These are phyloP conservation scores for Periphyllus acericola DNA, from an alignment of 2,888 invertebrate species.

Conservation along the genomic window DNA sequence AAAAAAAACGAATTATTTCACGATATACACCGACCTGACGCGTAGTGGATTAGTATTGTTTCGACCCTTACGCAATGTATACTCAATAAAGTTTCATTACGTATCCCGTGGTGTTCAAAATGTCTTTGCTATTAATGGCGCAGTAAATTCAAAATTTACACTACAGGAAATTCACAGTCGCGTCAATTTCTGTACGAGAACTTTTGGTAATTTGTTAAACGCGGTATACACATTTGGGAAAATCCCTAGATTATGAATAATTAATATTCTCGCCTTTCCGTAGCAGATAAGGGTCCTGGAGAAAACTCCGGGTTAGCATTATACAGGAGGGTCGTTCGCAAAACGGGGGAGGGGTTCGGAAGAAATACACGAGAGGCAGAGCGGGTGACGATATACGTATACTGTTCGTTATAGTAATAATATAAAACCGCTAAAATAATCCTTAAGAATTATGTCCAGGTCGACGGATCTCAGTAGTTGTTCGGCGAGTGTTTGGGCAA, in stretches of 20 bases:
- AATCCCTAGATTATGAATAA: conserved; percentile 58
- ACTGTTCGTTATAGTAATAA: not conserved
- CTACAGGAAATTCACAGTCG: conserved; percentile 24
- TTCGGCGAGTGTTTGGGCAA: not conserved
- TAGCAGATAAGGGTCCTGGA: conserved; percentile 44
- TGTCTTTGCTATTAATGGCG: conserved; percentile 37
- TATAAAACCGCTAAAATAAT: conserved; percentile 30
- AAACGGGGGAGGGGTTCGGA: not conserved
- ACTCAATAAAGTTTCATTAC: conserved; percentile 42
- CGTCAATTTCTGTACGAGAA: conserved; percentile 46
- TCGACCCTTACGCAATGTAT: conserved; percentile 2
- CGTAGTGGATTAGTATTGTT: conserved; percentile 10
- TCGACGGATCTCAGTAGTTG: conserved; percentile 18
- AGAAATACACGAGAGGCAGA: not conserved
- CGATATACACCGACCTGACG: not conserved
- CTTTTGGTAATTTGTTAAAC: conserved; percentile 56
- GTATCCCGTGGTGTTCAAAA: conserved; percentile 12
- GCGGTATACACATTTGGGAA: conserved; percentile 40
- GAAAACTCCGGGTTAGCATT: conserved; percentile 30
- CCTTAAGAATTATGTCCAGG: conserved; percentile 33
- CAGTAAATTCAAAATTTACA: conserved; percentile 46
- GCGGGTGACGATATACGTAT: not conserved
- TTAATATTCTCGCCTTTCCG: conserved; percentile 52
- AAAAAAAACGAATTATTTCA: conserved; percentile 2
- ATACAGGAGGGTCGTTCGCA: conserved; percentile 4